Evolutionary conservation across 2,797 vertebrate genomes (phyloP), one percentile per base, ranked within the genome.

Genomic region (Centroberyx gerrardi): DNA sequence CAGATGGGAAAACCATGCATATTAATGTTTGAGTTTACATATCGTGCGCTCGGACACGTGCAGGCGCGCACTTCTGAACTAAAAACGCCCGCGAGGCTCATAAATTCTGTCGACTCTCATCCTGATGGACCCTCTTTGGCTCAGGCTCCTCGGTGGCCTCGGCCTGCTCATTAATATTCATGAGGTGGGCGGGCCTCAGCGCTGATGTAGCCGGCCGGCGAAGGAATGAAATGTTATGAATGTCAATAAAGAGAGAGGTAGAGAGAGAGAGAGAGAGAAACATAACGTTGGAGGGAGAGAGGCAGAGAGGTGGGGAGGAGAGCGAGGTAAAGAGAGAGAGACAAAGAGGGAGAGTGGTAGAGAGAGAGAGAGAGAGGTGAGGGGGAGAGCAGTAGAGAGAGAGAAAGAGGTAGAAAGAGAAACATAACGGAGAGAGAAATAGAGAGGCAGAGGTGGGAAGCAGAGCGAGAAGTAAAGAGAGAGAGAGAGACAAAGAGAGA

Each of bases 131-230:
- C 61, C 76, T 58, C 68, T 15, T 65, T 8, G 55, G 8, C 69
- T 62, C 22, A 51, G 70, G 40, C n/a, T n/a, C n/a, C n/a, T n/a
- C n/a, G n/a, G n/a, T n/a, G n/a, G n/a, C 73, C 7, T 68, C 72
- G 54, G 61, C 61, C 68, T 48, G 72, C 72, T 83, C 82, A 66
- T 88, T 73, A 78, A 89, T 88, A 91, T 90, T 85, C 85, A 91
- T 82, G 82, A 78, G 29, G 72, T 66, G 78, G 87, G 82, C 3
- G 76, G 81, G 31, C 62, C 72, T 54, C 14, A 29, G 2, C 62
- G 22, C 13, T 3, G 69, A 28, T 33, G 68, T 76, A 62, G 66
- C 67, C 62, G 75, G 64, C 66, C 51, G 8, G 62, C 17, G 28
- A 33, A n/a, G 0, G 44, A 7, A 46, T 55, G 71, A 79, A 65